Percentiles rank a stretch among this genome's conserved stretches.
Conservation (phyloP, 2,888 invertebrate genomes). For the Ochropleura plecta region DNA sequence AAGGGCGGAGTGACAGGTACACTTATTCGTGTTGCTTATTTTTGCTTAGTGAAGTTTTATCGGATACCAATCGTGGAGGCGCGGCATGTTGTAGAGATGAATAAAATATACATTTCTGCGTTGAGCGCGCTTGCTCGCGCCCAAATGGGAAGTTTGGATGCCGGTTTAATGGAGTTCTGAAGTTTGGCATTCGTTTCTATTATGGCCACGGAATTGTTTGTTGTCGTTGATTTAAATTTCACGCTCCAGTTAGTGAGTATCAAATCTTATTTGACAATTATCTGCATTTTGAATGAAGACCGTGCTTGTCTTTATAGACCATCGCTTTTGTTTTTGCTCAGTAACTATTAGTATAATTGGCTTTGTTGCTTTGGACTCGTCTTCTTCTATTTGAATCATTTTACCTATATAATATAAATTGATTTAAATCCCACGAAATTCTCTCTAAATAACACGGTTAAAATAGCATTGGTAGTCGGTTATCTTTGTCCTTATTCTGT, state of each 20-base stretch:
- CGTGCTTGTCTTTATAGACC: constrained; percentile 66
- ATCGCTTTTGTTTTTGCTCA: constrained; percentile 69
- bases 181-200: constrained; percentile 88
- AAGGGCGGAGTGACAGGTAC: constrained; percentile 89
- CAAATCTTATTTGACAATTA: constrained; percentile 83
- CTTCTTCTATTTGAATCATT: constrained; percentile 10
- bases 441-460: constrained; percentile 70
- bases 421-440: constrained; percentile 42
- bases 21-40: constrained; percentile 88
- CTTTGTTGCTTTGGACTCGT: constrained; percentile 50
- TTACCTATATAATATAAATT: constrained; percentile 28
- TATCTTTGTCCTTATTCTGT: constrained; percentile 80
- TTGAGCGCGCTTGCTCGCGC: constrained; percentile 81
- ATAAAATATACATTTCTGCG: constrained; percentile 88
- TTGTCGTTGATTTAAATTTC: constrained; percentile 87
- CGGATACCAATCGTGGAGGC: constrained; percentile 85
- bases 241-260: constrained; percentile 82
- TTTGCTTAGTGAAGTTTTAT: constrained; percentile 87
- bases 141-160: constrained; percentile 85
- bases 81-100: constrained; percentile 85
- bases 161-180: constrained; percentile 87
- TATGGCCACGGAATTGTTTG: constrained; percentile 84
- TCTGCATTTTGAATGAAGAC: constrained; percentile 71
- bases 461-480: constrained; percentile 73
- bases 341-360: constrained; percentile 68